Conservation (phyloP, 2,797 vertebrate genomes). For the Lophius americanus region DNA sequence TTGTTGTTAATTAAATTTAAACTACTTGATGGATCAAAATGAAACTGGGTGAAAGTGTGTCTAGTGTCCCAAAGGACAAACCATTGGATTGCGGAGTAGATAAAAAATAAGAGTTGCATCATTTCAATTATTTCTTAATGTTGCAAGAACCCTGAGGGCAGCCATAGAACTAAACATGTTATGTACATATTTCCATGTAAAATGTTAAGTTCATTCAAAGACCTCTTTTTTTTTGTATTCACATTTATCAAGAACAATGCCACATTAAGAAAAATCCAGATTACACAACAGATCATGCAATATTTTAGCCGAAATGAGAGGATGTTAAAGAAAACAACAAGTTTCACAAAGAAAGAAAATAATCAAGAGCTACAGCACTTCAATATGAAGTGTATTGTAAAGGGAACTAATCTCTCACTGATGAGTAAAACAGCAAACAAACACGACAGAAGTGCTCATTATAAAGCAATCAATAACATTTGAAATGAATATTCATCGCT, state of each 20-base stretch:
- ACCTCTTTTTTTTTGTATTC: neutral
- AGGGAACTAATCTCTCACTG: constrained; percentile 17
- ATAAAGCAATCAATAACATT: constrained; percentile 1
- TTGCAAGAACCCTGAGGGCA: no score
- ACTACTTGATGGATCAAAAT: no score
- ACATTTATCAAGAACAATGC: neutral
- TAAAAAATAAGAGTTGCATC: no score
- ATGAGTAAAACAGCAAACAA: constrained; percentile 6
- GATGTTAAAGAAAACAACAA: neutral
- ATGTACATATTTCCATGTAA: no score
- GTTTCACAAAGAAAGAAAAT: neutral
- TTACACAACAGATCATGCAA: constrained; percentile 1
- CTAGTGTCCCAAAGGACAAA: no score
- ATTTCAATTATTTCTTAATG: no score
- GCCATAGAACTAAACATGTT: no score
- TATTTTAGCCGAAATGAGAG: neutral
- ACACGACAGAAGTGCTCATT: neutral
- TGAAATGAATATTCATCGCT: neutral
- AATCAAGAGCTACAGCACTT: constrained; percentile 44
- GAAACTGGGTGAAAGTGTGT: no score
- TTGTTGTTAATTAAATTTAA: no score
- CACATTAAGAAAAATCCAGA: neutral
- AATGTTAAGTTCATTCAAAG: no score
- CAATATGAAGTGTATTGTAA: constrained; percentile 61
- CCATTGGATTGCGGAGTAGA: no score